Evolutionary conservation across 2,888 invertebrate species (phyloP).

Genomic region (Syritta pipiens): DNA sequence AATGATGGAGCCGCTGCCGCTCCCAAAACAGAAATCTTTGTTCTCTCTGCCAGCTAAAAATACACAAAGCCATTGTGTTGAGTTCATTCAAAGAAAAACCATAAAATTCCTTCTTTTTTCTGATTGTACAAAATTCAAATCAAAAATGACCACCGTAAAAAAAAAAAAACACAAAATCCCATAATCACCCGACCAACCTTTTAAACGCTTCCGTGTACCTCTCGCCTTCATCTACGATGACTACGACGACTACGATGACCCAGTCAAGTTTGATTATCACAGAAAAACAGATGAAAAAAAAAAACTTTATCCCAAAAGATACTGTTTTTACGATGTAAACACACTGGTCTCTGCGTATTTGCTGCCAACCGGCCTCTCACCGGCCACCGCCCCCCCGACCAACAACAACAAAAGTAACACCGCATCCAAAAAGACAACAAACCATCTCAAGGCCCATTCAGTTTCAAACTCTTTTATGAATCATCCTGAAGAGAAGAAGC

Average conservation of each 20-base stretch:
- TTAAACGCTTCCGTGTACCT: constrained; percentile 33
- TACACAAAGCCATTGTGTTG: neutral
- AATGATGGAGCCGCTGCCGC: too few relatives aligned
- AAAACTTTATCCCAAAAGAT: constrained; percentile 31
- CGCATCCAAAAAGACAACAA: constrained; percentile 45
- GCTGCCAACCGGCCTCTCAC: constrained; percentile 8
- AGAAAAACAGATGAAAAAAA: neutral
- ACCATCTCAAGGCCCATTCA: constrained; percentile 45
- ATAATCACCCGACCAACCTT: constrained; percentile 58
- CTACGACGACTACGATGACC: constrained; percentile 12
- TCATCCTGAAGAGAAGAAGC: constrained; percentile 23
- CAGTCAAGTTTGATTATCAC: constrained; percentile 31
- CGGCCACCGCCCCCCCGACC: neutral
- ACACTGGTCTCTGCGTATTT: constrained; percentile 15
- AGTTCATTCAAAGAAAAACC: constrained; percentile 32
- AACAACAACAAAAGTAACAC: constrained; percentile 7
- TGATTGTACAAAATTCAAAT: constrained; percentile 19
- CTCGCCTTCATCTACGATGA: neutral
- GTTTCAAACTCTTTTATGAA: constrained; percentile 47
- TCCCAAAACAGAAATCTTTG: constrained; percentile 1
- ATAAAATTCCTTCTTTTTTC: constrained; percentile 6
- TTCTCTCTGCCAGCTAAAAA: neutral
- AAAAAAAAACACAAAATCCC: constrained; percentile 2
- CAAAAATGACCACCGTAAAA: constrained; percentile 14
- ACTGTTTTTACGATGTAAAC: constrained; percentile 49